These are phyloP conservation scores for Halisarca cf. caerulea DNA, from an alignment of 37 sponge, comb jelly and placozoan genomes.

Conservation along the genomic window DNA sequence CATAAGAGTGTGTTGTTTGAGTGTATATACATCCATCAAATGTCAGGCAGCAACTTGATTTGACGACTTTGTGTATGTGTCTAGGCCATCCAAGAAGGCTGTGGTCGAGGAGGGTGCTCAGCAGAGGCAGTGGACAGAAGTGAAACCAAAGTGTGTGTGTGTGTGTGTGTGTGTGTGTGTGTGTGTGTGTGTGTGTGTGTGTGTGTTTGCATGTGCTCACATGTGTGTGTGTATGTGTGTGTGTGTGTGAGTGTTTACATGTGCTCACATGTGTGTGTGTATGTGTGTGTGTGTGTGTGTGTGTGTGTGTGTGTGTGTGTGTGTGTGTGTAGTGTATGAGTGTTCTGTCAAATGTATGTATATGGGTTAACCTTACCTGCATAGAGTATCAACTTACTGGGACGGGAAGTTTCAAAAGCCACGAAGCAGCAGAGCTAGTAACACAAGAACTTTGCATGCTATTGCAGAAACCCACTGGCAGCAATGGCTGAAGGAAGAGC, in stretches of 20 bases:
- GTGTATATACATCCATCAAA: too few species aligned
- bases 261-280: too few species aligned
- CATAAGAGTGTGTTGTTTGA: too few species aligned
- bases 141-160: slow-evolving; percentile 25
- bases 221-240: too few species aligned
- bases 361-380: too few species aligned
- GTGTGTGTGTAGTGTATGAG: background rate
- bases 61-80: slow-evolving; percentile 29
- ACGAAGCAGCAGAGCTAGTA: background rate
- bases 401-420: background rate
- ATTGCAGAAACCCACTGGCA: background rate
- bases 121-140: too few species aligned
- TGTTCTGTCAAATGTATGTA: too few species aligned
- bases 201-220: background rate
- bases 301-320: background rate
- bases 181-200: background rate
- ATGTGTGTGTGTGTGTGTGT: slow-evolving; percentile 35
- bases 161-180: slow-evolving; percentile 9
- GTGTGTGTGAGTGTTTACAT: background rate
- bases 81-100: background rate
- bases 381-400: slow-evolving; percentile 17
- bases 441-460: background rate
- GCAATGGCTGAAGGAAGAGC: slow-evolving; percentile 1
- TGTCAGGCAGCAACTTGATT: too few species aligned
- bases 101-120: too few species aligned